Conservation (phyloP, 2,888 invertebrate species). For the Pandemis corylana region DNA sequence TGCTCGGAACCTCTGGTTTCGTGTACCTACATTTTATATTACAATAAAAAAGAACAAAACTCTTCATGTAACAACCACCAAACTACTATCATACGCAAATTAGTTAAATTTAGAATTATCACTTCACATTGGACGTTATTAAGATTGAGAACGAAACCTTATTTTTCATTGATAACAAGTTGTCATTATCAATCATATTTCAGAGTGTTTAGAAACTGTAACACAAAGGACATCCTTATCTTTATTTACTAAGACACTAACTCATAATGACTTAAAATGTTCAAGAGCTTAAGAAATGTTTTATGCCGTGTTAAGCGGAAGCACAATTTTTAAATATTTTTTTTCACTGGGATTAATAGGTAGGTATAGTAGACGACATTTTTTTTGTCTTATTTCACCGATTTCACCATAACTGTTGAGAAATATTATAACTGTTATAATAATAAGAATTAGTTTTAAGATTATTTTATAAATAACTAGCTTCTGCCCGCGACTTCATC, state of each 20-base stretch:
- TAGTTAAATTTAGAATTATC: neutral
- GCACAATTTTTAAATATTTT: neutral
- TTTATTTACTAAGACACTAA: slow-evolving; percentile 73
- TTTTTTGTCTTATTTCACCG: no score
- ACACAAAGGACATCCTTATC: slow-evolving; percentile 73
- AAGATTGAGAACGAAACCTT: slow-evolving; percentile 22
- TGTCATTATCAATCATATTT: slow-evolving; percentile 69
- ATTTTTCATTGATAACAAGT: slow-evolving; percentile 47
- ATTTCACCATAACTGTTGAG: no score
- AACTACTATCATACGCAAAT: neutral
- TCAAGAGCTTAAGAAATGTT: slow-evolving; percentile 49
- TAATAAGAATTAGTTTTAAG: no score
- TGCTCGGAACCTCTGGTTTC: no score
- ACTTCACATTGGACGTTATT: slow-evolving; percentile 10
- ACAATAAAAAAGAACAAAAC: no score
- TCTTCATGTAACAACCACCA: neutral
- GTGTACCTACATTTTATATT: no score
- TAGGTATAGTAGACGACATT: no score
- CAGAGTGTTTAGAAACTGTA: slow-evolving; percentile 58
- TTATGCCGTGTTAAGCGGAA: slow-evolving; percentile 47
- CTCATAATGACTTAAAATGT: slow-evolving; percentile 64
- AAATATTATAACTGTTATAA: no score
- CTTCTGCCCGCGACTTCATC: no score
- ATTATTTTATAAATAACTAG: no score
- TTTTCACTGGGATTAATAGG: no score